Conservation (phyloP, 2,797 vertebrate species). For the Periophthalmus magnuspinnatus region DNA sequence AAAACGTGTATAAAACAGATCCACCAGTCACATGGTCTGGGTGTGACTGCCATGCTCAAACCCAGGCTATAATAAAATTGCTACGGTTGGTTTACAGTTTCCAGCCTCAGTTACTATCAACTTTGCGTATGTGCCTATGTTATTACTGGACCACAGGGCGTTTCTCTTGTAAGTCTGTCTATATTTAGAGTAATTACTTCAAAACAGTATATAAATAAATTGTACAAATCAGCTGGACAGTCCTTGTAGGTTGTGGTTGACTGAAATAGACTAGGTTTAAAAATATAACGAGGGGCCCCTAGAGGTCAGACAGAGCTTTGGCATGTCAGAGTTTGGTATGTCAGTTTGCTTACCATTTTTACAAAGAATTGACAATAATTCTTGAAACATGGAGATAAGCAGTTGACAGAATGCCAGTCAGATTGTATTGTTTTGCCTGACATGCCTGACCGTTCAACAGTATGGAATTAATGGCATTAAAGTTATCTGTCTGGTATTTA, state of each 20-base stretch:
- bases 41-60: slow-evolving; percentile 53
- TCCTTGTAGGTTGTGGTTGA: background rate
- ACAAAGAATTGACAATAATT: slow-evolving; percentile 19
- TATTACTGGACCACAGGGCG: slow-evolving; percentile 64
- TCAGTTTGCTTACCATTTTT: background rate
- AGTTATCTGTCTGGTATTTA: no score
- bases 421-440: no score
- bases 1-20: slow-evolving; percentile 3
- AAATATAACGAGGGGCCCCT: slow-evolving; percentile 2
- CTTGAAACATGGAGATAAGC: no score
- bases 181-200: slow-evolving; percentile 17
- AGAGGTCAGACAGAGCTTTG: slow-evolving; percentile 31
- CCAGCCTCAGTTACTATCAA: slow-evolving; percentile 54
- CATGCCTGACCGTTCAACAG: no score
- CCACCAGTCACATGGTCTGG: slow-evolving; percentile 24
- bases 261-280: slow-evolving; percentile 7
- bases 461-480: no score
- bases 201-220: slow-evolving; percentile 21
- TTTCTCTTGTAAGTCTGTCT: slow-evolving; percentile 35
- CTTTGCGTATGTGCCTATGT: slow-evolving; percentile 54
- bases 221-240: slow-evolving; percentile 11
- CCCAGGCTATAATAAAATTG: slow-evolving; percentile 47
- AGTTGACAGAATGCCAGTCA: no score
- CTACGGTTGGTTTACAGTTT: slow-evolving; percentile 50
- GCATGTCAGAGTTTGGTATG: slow-evolving; percentile 14